phyloP scores from a whole-genome alignment of 2,888 invertebrate genomes.

The Metellina segmentata region DNA sequence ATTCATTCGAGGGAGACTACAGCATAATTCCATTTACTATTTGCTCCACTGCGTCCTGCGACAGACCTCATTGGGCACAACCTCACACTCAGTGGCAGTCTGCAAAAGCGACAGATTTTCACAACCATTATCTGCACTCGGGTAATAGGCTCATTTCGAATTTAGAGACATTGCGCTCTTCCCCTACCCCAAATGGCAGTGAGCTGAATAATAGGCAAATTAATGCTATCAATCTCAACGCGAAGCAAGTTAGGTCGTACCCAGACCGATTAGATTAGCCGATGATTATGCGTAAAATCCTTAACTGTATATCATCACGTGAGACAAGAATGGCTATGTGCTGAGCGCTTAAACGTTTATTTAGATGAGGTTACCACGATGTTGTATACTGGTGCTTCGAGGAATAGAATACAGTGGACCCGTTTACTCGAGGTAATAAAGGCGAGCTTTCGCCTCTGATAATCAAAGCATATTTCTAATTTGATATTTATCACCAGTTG shows the following conservation, averaged over 20 bases:
- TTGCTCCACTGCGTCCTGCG: too few species aligned
- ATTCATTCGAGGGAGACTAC: too few species aligned
- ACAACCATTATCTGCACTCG: background rate
- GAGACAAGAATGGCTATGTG: background rate
- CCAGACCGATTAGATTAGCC: background rate
- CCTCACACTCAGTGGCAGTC: too few species aligned
- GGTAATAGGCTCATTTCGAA: background rate
- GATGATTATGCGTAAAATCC: background rate
- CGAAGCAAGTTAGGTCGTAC: too few species aligned
- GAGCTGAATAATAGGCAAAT: background rate
- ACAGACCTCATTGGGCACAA: too few species aligned
- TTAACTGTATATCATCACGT: background rate
- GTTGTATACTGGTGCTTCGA: background rate
- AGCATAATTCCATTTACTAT: too few species aligned
- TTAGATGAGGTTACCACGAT: background rate
- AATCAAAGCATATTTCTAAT: background rate
- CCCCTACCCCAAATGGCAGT: background rate
- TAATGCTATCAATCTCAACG: constrained; percentile 22
- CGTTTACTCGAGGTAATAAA: background rate
- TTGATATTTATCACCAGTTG: background rate
- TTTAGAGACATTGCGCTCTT: background rate
- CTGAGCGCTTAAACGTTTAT: background rate
- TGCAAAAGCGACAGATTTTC: background rate
- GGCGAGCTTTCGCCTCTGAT: background rate
- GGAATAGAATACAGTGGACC: too few species aligned